Base-by-base conservation (phyloP, 2,797 vertebrate species). In the Lepidocolaptes lacrymiger region DNA sequence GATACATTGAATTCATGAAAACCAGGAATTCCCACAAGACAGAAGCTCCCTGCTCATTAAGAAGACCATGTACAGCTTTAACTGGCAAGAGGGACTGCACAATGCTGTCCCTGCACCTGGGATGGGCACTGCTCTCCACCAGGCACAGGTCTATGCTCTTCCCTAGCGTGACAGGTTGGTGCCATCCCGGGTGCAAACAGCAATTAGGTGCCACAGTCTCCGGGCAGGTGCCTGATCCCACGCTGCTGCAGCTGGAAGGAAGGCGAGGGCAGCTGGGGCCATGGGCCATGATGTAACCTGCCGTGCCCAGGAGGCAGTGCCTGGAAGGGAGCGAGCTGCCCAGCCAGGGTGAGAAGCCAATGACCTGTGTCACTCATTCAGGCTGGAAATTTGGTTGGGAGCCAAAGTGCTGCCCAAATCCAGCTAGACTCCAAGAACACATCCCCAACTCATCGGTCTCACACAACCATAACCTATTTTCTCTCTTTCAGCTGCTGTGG, bases 401-500 rank as follows among this genome's bases (percentile, higher is more conserved):
- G 95, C 84, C 94, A 95, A 87, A 85, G 37, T 11, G 85, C 92
- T 92, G 74, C 67, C 44, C 17, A 11, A 75, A 69, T 67, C 59
- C 81, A 95, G 44, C 48, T 0, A 3, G 78, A 15, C 41, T 91
- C 72, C 77, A 76, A 56, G 88, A 79, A 73, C 0, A 10, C 37
- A 9, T 12, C 34, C 77, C 71, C 8, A 14, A 46, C 48, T 87
- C 2, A 1, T n/a, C 3, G 0, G 14, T 49, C 67, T 71, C 3
- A 0, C 0, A 2, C 1, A 2, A 39, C 54, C 1, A 0, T 56
- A 77, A 64, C 66, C 54, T 77, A 34, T 44, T 92, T 83, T 68
- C 56, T 64, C 1, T 10, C 24, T 82, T 78, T 67, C 0, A 0
- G 68, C 34, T 28, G 34, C 71, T 36, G 30, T 0, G 0, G 41